Evolutionary conservation across 2,888 invertebrate genomes (phyloP).

Genomic region (Papilio elwesi): DNA sequence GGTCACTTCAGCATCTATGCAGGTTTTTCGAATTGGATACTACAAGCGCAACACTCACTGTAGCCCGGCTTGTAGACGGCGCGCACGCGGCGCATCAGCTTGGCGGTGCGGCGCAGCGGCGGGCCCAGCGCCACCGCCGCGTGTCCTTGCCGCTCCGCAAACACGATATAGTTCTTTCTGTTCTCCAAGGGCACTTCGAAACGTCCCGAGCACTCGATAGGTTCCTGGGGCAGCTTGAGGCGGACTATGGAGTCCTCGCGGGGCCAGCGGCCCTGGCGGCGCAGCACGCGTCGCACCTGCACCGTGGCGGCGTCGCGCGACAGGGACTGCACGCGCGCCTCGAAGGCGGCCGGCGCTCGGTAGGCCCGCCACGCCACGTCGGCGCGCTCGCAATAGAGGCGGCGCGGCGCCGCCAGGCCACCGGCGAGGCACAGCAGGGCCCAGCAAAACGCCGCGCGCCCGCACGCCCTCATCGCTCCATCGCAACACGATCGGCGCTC

Average conservation of each 20-base stretch:
- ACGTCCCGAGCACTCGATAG: constrained; percentile 72
- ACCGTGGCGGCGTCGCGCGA: constrained; percentile 75
- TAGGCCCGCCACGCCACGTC: constrained; percentile 82
- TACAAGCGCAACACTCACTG: constrained; percentile 76
- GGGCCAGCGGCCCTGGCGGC: constrained; percentile 76
- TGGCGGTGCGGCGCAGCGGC: constrained; percentile 73
- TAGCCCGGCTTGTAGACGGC: constrained; percentile 80
- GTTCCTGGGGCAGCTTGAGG: constrained; percentile 64
- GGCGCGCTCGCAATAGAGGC: constrained; percentile 81
- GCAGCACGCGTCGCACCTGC: constrained; percentile 73
- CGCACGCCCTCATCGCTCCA: constrained; percentile 81
- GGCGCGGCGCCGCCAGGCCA: constrained; percentile 65
- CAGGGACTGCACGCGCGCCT: constrained; percentile 77
- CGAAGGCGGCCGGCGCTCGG: constrained; percentile 80
- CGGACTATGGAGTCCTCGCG: constrained; percentile 69
- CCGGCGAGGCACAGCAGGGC: constrained; percentile 71
- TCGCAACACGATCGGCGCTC: constrained; percentile 63
- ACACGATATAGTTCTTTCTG: constrained; percentile 78
- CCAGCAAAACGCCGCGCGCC: constrained; percentile 80
- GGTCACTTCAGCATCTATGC: constrained; percentile 39
- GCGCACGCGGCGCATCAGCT: constrained; percentile 74
- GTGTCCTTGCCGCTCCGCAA: constrained; percentile 77
- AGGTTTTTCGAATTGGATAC: constrained; percentile 33
- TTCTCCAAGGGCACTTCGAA: constrained; percentile 78
- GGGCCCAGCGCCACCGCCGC: constrained; percentile 78